Conservation (phyloP, 2,888 invertebrate genomes). For the Lithophane semibrunnea region DNA sequence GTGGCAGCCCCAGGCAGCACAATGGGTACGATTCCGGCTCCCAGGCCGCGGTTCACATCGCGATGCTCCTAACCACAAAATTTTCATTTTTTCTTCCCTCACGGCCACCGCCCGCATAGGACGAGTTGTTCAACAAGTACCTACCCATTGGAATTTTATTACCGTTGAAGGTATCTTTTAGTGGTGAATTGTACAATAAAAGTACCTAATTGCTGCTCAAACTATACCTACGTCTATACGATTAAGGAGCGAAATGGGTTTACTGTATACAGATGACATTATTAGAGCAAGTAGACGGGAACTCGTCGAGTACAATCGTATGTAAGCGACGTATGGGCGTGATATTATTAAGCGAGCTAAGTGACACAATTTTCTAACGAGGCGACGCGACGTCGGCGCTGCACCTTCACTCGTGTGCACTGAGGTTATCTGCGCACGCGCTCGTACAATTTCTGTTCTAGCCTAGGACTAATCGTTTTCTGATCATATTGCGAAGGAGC, state of each 20-base stretch:
- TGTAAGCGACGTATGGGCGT: conserved; percentile 43
- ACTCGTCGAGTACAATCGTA: conserved; percentile 9
- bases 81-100: conserved; percentile 77
- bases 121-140: conserved; percentile 63
- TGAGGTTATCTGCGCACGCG: conserved; percentile 64
- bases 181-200: conserved; percentile 58
- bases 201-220: conserved; percentile 33
- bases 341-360: conserved; percentile 60
- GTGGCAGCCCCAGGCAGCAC: conserved; percentile 50
- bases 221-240: conserved; percentile 10
- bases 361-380: conserved; percentile 69
- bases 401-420: conserved; percentile 62
- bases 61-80: conserved; percentile 80
- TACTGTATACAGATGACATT: conserved; percentile 24
- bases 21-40: conserved; percentile 63
- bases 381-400: conserved; percentile 39
- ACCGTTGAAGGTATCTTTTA: conserved; percentile 73
- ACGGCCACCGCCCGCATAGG: conserved; percentile 81
- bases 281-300: conserved; percentile 26
- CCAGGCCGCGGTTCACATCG: conserved; percentile 68
- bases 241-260: conserved; percentile 13
- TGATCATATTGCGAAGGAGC: conserved; percentile 18
- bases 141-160: conserved; percentile 79
- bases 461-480: conserved; percentile 48
- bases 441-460: conserved; percentile 67